Percentiles rank a stretch among this genome's conserved stretches.
phyloP scores from a whole-genome alignment of 2,888 invertebrate species.

The Pedicia rivosa region DNA sequence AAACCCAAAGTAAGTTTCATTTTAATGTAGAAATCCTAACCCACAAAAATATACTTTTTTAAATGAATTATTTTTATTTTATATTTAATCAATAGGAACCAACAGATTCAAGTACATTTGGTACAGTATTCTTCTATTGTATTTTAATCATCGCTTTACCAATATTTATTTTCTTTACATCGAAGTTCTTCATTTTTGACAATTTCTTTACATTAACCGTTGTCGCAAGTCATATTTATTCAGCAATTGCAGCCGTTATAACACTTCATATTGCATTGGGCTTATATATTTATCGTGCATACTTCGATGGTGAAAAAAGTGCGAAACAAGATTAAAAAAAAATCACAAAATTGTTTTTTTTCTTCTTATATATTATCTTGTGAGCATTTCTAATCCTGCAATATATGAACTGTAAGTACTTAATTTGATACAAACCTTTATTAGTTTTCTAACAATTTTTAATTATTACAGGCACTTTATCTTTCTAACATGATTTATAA shows the following conservation, averaged over 20 bases:
- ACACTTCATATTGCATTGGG: conserved; percentile 62
- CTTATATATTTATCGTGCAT: conserved; percentile 62
- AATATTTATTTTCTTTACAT: conserved; percentile 53
- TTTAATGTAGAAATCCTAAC: no score
- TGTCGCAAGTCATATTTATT: conserved; percentile 57
- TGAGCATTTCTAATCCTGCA: no score
- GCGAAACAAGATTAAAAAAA: conserved; percentile 13
- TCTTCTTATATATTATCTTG: background rate
- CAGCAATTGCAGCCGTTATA: conserved; percentile 59
- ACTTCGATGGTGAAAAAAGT: conserved; percentile 38
- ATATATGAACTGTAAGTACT: no score
- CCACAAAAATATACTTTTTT: no score
- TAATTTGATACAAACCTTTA: no score
- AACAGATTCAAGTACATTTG: conserved; percentile 57
- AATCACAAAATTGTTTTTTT: background rate
- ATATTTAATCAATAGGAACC: no score
- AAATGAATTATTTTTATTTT: no score
- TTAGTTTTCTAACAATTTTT: no score
- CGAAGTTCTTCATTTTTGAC: conserved; percentile 55
- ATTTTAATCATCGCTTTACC: conserved; percentile 61
- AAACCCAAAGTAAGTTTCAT: no score
- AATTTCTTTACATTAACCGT: conserved; percentile 37
- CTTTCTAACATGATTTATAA: no score
- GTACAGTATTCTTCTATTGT: conserved; percentile 59
- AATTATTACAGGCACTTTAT: no score